Evolutionary conservation across 2,888 invertebrate genomes (phyloP).

Genomic region (Epistrophella euchroma): DNA sequence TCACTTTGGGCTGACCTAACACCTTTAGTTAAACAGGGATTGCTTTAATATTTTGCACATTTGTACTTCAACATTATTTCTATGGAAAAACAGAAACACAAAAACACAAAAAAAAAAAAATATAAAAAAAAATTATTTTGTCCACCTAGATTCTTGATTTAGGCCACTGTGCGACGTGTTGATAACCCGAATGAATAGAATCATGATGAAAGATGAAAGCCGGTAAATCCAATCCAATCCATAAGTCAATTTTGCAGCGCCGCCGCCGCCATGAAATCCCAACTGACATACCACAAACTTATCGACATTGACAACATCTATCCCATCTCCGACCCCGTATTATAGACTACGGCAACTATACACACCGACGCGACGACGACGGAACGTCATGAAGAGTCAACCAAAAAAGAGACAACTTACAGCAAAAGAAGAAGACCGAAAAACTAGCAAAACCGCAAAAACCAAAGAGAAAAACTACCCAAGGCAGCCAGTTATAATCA

Average conservation of each 20-base stretch:
- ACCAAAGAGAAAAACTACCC: conserved; percentile 34
- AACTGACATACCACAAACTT: conserved; percentile 68
- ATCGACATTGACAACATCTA: conserved; percentile 68
- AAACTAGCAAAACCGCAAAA: conserved; percentile 26
- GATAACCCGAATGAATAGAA: conserved; percentile 69
- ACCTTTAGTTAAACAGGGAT: no score
- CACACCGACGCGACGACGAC: conserved; percentile 22
- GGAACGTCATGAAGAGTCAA: conserved; percentile 57
- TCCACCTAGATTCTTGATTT: no score
- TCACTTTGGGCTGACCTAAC: no score
- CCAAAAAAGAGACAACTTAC: conserved; percentile 54
- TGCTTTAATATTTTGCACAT: no score
- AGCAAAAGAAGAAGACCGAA: conserved; percentile 17
- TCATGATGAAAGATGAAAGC: conserved; percentile 74
- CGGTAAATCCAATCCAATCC: conserved; percentile 69
- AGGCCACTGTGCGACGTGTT: conserved; percentile 48
- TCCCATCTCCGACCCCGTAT: conserved; percentile 45
- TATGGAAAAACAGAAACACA: no score
- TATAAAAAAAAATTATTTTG: no score
- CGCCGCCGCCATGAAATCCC: conserved; percentile 51
- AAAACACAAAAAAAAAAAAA: no score
- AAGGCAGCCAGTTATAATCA: conserved; percentile 64
- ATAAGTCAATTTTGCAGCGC: conserved; percentile 50
- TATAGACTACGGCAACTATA: background rate
- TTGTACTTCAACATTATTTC: no score